Evolutionary conservation across 2,888 invertebrate species (phyloP).

Genomic region (Esperia sulphurella): DNA sequence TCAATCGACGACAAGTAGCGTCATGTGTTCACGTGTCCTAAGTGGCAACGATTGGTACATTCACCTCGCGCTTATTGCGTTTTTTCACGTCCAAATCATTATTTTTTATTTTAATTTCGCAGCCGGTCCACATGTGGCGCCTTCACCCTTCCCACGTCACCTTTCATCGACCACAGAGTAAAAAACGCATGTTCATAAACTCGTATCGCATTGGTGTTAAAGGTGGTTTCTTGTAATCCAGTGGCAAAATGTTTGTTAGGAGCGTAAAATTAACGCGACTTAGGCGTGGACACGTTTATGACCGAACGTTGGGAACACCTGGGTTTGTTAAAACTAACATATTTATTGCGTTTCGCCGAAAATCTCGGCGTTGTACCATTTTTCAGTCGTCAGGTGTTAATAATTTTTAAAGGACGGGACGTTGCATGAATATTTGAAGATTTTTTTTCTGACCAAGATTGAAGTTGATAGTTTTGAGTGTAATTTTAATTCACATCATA

Average conservation of each 20-base stretch:
- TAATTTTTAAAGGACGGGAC: background rate
- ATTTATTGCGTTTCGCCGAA: background rate
- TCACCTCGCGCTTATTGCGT: constrained; percentile 48
- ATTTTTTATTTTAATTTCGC: constrained; percentile 52
- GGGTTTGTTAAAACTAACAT: constrained; percentile 28
- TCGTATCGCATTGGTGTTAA: constrained; percentile 3
- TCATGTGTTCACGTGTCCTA: background rate
- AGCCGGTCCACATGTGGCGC: constrained; percentile 63
- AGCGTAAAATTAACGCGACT: constrained; percentile 56
- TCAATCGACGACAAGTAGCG: constrained; percentile 28
- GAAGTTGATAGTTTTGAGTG: no score
- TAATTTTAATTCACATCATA: no score
- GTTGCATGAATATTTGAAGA: background rate
- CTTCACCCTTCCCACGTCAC: constrained; percentile 51
- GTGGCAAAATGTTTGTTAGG: constrained; percentile 13
- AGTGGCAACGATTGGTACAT: constrained; percentile 25
- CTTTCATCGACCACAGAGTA: constrained; percentile 18
- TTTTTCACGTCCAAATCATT: constrained; percentile 24
- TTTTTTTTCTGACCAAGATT: no score
- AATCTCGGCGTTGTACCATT: background rate
- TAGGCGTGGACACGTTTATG: constrained; percentile 59
- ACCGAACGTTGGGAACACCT: constrained; percentile 55
- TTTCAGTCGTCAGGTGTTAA: constrained; percentile 10
- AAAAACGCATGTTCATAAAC: constrained; percentile 1
- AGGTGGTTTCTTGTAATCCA: background rate